Base-by-base conservation (phyloP, 2,888 invertebrate genomes). In the Erebia palarica region DNA sequence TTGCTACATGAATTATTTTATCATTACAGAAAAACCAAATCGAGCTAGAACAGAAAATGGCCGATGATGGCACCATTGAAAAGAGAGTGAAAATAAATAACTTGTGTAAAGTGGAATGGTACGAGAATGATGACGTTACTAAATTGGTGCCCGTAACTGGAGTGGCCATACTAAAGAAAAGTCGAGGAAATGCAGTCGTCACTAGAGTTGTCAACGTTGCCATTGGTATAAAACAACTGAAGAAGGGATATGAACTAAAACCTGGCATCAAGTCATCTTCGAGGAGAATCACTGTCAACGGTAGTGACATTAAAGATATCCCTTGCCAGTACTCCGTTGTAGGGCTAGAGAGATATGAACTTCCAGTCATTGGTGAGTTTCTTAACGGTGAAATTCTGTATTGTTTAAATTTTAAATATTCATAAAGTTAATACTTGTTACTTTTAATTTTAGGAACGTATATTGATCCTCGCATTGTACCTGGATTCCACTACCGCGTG, bases 401-500 rank as follows among this genome's bases (percentile, higher is more conserved):
- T 55, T 42, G 8, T 44, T 0, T 10, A 5, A n/a, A 1, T 42
- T 44, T 1, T 44, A 44, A 44, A 11, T 1, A 9, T 16, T 9
- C 10, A 11, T 44, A 42, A 42, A 42, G 66, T 66, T 18, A 61
- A 51, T 14, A 66, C 13, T 7, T 16, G 10, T 63, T 59, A 53
- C 65, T 53, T 65, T 53, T 68, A 36, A 59, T 79, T 81, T 53
- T 79, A 95, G 95, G 96, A 75, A 96, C 96, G 5, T 96, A 95
- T 80, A 94, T 97, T 8, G 96, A 97, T 82, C 94, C 95, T 61
- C 94, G 96, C 75, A 94, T 97, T 73, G 89, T 95, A 75, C 95
- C 96, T 72, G 96, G 97, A 27, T 97, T 96, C 88, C 89, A 94
- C 78, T 97, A 97, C 89, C 94, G 94, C 73, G 95, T 96, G 7